Base-by-base conservation (phyloP, 2,113 vertebrate genomes). In the Hypocryptadius cinnamomeus region DNA sequence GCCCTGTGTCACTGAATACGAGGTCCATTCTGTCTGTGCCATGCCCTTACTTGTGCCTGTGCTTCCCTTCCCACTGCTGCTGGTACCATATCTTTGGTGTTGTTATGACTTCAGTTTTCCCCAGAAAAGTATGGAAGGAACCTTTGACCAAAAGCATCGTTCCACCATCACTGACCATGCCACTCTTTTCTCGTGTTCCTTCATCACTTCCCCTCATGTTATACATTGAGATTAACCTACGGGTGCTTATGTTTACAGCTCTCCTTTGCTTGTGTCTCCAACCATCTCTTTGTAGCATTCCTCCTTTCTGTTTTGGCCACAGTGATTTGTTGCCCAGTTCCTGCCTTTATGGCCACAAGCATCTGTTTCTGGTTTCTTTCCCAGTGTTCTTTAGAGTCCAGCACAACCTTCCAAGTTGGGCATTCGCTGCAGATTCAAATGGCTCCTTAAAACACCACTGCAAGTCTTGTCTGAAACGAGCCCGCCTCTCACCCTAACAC, bases 361-460 rank as follows among this genome's bases (percentile, higher is more conserved):
- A 28, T 79, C 74, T 91, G 56, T 86, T 85, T 88, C 91, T 94
- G 85, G 72, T 94, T 94, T 90, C 95, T 91, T 90, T 96, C 87
- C 90, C 92, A 90, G 82, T 33, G 56, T 21, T 96, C 87, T 92
- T 96, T 73, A 91, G 68, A 82, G 68, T 96, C 76, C 82, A 89
- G 73, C 51, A 83, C 59, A 79, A 77, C 40, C 54, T 91, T 96
- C 85, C 91, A 92, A 91, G 79, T 42, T 83, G 79, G 79, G 69
- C 3, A 0, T 80, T 93, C 4, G 2, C 68, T 78, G 39, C 37
- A 86, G 79, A 94, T 94, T 83, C 82, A 91, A 90, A 94, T 40
- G 40, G 23, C 76, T 90, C 65, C 90, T 95, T 90, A 83, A 86
- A 93, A 63, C 28, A 72, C 44, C 61, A 71, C 61, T 71, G 56